Base-by-base conservation (phyloP, 2,888 invertebrate species). In the Disparrhopalites patrizii region DNA sequence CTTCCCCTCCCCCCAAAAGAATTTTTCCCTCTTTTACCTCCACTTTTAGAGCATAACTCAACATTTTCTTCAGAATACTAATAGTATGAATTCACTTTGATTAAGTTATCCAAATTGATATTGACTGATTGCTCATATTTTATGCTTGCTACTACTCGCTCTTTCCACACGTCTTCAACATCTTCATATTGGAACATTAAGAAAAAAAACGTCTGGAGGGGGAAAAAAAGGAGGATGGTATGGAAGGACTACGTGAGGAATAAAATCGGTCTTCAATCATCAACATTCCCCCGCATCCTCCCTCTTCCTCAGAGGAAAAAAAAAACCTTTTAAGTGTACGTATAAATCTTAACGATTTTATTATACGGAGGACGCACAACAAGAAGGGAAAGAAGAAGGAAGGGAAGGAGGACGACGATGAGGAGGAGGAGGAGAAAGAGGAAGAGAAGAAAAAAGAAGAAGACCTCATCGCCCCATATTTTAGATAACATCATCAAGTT, bases 211-310 rank as follows among this genome's bases (percentile, higher is more conserved):
- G n/a, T n/a, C n/a, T n/a, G n/a, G n/a, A n/a, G n/a, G n/a, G n/a
- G n/a, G n/a, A n/a, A n/a, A n/a, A n/a, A n/a, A n/a, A n/a, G n/a
- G n/a, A n/a, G n/a, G n/a, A n/a, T n/a, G n/a, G n/a, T n/a, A n/a
- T n/a, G n/a, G n/a, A n/a, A n/a, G n/a, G n/a, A n/a, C n/a, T n/a
- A 30, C 51, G 28, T 62, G 62, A 62, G 18, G 52, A 62, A 52
- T 62, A 36, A 62, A 51, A 51, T 36, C 33, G 38, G 27, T 62
- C 58, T 40, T 50, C 52, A 30, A 62, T 51, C 62, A 62, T 51
- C 62, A 62, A 15, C 18, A 20, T 18, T 52, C 52, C n/a, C 25
- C 33, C 27, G 47, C 47, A 47, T 23, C 7, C n/a, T 55, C 33
- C 23, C 30, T 33, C 36, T 18, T 8, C 55, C 20, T 23, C 23